Conservation (phyloP, 2,113 vertebrate species). For the Silurus meridionalis region DNA sequence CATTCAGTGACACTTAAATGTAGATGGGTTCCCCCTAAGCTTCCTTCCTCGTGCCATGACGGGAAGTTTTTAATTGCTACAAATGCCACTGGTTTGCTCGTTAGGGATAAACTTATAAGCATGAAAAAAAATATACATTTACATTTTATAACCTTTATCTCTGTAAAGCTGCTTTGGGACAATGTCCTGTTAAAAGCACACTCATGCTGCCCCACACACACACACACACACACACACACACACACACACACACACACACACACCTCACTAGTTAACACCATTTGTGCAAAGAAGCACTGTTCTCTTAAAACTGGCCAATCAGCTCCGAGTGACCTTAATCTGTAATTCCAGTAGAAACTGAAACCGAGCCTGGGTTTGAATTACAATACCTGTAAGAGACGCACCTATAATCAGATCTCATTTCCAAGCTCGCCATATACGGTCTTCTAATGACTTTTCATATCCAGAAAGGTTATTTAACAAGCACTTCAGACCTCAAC, state of each 20-base stretch:
- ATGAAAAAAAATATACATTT: no score
- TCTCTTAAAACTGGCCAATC: conserved; percentile 12
- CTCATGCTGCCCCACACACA: no score
- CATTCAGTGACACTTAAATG: no score
- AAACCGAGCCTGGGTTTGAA: conserved; percentile 31
- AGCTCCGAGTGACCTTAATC: conserved; percentile 15
- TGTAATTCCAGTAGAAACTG: conserved; percentile 29
- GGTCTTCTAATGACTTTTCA: neutral
- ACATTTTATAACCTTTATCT: no score
- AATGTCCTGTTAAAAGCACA: neutral
- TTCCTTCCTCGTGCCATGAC: no score
- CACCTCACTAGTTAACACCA: neutral
- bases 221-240: no score
- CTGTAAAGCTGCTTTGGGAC: no score
- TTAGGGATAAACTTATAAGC: no score
- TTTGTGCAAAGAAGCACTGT: neutral
- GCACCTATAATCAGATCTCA: conserved; percentile 27
- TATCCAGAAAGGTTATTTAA: neutral
- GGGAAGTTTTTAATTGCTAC: no score
- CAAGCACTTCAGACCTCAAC: neutral
- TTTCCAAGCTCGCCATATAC: neutral
- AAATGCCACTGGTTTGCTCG: no score
- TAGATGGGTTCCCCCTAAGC: no score
- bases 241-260: no score
- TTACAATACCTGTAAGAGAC: conserved; percentile 25